Evolutionary conservation across 2,113 vertebrate species (phyloP).

Genomic region (Cervus canadensis): DNA sequence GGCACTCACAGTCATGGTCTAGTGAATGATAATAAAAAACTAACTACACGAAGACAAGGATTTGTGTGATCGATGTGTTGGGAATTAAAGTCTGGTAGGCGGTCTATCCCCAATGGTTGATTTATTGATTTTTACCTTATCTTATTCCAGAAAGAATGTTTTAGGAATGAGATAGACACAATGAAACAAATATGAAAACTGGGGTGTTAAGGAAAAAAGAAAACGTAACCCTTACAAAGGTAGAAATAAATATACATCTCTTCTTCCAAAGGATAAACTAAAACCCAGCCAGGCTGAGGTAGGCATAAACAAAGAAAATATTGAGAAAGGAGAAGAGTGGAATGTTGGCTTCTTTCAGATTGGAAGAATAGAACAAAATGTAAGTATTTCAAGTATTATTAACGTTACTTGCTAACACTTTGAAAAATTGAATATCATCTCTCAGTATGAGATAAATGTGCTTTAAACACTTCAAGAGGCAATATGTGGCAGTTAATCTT

Average conservation of each 20-base stretch:
- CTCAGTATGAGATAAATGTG: not conserved
- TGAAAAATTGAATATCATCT: constrained; percentile 33
- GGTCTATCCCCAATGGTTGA: constrained; percentile 46
- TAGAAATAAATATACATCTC: not conserved
- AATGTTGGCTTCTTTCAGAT: not conserved
- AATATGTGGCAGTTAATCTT: not conserved
- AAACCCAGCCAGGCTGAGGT: not conserved
- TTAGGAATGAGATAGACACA: constrained; percentile 48
- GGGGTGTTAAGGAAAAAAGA: not conserved
- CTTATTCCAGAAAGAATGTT: constrained; percentile 54
- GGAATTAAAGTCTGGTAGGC: constrained; percentile 65
- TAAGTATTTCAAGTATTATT: not conserved
- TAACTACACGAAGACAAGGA: constrained; percentile 48
- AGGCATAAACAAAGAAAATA: not conserved
- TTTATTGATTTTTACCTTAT: constrained; percentile 67
- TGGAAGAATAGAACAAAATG: not conserved
- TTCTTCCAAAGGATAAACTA: not conserved
- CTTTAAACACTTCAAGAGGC: not conserved
- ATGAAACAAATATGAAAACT: constrained; percentile 54
- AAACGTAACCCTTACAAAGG: not conserved
- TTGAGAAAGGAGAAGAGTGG: not conserved
- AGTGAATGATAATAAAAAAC: constrained; percentile 51
- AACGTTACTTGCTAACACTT: not conserved
- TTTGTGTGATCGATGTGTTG: constrained; percentile 67
- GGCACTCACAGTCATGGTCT: constrained; percentile 52